phyloP scores from a whole-genome alignment of 2,888 invertebrate species.

The Eristalis intricaria region DNA sequence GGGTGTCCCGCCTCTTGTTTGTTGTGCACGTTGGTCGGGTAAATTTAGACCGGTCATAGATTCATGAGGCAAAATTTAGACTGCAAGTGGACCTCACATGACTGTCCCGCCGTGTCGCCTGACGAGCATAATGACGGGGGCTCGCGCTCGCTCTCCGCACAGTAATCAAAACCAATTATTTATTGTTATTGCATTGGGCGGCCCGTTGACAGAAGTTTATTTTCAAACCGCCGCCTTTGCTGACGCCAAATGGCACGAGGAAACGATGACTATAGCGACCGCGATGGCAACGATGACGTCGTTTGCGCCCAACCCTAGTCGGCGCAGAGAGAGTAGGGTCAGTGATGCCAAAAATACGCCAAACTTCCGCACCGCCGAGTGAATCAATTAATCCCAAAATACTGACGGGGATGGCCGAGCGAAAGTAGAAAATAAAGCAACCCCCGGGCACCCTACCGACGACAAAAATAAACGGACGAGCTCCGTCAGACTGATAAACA shows the following conservation, averaged over 20 bases:
- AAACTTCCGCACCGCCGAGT: constrained; percentile 6
- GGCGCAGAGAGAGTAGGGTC: constrained; percentile 17
- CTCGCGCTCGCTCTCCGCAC: constrained; percentile 2
- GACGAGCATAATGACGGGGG: constrained; percentile 32
- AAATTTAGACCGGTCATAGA: constrained; percentile 64
- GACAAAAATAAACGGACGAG: constrained; percentile 38
- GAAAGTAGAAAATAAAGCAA: constrained; percentile 9
- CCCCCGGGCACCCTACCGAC: constrained; percentile 32
- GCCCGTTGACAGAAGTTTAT: neutral
- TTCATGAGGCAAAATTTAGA: constrained; percentile 30
- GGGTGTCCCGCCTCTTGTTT: constrained; percentile 14
- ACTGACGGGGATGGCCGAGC: neutral
- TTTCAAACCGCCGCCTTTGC: constrained; percentile 20
- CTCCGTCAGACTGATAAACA: constrained; percentile 11
- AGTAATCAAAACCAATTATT: constrained; percentile 50
- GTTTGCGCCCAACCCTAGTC: neutral
- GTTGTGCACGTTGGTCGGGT: constrained; percentile 19
- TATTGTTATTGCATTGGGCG: constrained; percentile 21
- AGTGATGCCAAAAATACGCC: constrained; percentile 54
- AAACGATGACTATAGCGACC: neutral
- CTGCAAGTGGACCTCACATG: constrained; percentile 65
- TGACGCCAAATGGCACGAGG: constrained; percentile 36
- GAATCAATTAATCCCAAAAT: constrained; percentile 41
- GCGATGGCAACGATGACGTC: constrained; percentile 49
- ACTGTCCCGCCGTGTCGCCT: constrained; percentile 26